These are phyloP conservation scores for Drosophila orena DNA, from an alignment of 1,140 invertebrate genomes.

Conservation along the genomic window DNA sequence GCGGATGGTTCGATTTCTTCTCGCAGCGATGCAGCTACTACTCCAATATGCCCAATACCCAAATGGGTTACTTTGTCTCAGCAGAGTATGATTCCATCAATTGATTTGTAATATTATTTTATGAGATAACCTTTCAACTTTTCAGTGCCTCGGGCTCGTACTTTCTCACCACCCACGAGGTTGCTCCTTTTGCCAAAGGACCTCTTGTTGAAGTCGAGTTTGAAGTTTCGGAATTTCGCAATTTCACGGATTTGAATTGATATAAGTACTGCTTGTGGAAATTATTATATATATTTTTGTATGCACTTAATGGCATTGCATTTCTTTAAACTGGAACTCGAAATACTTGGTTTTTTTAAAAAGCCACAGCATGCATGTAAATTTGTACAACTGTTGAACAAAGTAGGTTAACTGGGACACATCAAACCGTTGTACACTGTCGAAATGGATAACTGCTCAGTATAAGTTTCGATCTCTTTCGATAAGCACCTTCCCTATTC, in stretches of 20 bases:
- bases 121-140: not conserved
- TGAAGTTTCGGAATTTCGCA: slow-evolving; percentile 45
- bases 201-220: slow-evolving; percentile 52
- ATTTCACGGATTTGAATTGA: not conserved
- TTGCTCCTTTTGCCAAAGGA: slow-evolving; percentile 69
- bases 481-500: not conserved
- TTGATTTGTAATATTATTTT: not conserved
- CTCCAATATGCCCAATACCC: slow-evolving; percentile 47
- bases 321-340: too few relatives aligned
- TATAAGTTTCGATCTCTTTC: not conserved
- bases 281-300: not conserved
- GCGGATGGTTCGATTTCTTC: slow-evolving; percentile 68
- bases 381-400: not conserved
- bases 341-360: too few relatives aligned
- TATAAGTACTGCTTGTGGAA: not conserved
- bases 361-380: too few relatives aligned
- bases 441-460: not conserved
- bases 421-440: not conserved
- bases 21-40: slow-evolving; percentile 61
- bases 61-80: slow-evolving; percentile 76
- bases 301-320: too few relatives aligned
- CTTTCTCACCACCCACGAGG: slow-evolving; percentile 65
- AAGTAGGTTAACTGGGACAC: not conserved
- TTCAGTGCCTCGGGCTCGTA: slow-evolving; percentile 67
- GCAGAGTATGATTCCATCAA: slow-evolving; percentile 30